phyloP scores from a whole-genome alignment of 2,797 vertebrate species.

The Pangasius mekongensis region DNA sequence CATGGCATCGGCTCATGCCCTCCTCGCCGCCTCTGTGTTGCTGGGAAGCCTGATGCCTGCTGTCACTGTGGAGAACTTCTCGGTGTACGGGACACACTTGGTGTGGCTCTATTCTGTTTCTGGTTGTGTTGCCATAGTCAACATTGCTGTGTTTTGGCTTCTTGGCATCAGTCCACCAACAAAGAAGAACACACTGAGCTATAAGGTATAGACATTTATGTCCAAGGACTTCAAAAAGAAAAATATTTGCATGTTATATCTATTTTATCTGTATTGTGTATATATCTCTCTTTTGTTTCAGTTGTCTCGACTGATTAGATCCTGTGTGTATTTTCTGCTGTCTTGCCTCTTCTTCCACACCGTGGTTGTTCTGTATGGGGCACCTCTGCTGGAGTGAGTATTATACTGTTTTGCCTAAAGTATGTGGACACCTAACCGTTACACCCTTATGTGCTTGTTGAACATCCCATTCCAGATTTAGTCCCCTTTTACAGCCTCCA shows the following conservation, averaged over 20 bases:
- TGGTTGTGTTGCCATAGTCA: constrained; percentile 75
- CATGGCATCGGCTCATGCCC: constrained; percentile 84
- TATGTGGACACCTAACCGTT: too few relatives aligned
- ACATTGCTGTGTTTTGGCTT: constrained; percentile 80
- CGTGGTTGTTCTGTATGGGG: constrained; percentile 95
- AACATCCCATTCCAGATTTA: neutral
- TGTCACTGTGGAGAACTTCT: constrained; percentile 81
- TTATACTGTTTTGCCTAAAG: neutral
- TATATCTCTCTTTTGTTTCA: constrained; percentile 64
- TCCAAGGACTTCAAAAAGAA: neutral
- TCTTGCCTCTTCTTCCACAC: constrained; percentile 68
- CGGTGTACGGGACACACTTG: constrained; percentile 85
- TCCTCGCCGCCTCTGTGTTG: constrained; percentile 78
- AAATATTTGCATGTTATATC: neutral
- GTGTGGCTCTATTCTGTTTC: constrained; percentile 87
- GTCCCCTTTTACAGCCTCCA: too few relatives aligned
- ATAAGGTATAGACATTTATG: constrained; percentile 77
- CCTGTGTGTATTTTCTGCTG: constrained; percentile 88
- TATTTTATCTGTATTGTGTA: neutral
- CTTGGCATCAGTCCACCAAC: constrained; percentile 80
- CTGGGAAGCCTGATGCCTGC: constrained; percentile 79
- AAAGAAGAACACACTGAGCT: constrained; percentile 84
- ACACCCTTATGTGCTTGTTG: neutral
- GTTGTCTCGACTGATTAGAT: constrained; percentile 86
- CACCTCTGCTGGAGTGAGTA: constrained; percentile 94